Evolutionary conservation across 2,797 vertebrate species (phyloP).

Genomic region (Botia almorhae): DNA sequence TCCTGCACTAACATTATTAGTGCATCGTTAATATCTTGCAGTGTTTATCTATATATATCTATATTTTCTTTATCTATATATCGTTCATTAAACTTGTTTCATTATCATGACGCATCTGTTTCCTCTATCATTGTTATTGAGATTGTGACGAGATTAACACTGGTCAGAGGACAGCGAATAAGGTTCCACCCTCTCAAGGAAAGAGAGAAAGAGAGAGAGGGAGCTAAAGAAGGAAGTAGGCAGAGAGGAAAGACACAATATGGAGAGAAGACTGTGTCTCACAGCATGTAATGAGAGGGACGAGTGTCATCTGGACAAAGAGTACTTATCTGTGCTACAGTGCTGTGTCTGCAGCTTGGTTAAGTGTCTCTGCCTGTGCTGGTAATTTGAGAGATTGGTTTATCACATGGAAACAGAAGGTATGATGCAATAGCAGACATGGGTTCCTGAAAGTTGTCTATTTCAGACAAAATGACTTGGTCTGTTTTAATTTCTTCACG

Average conservation of each 20-base stretch:
- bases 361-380: slow-evolving; percentile 26
- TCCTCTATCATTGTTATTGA: not conserved
- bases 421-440: slow-evolving; percentile 26
- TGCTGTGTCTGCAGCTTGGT: slow-evolving; percentile 54
- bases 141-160: not conserved
- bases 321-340: slow-evolving; percentile 68
- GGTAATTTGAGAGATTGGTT: slow-evolving; percentile 35
- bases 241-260: slow-evolving; percentile 21
- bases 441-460: slow-evolving; percentile 2
- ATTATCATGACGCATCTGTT: not conserved
- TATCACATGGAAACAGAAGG: slow-evolving; percentile 28
- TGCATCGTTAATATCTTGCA: too few relatives aligned
- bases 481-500: not conserved
- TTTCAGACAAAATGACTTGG: not conserved
- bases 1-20: not conserved
- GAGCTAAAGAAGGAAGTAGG: not conserved
- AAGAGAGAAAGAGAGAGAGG: slow-evolving; percentile 6
- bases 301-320: slow-evolving; percentile 66
- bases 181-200: not conserved
- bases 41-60: not conserved
- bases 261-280: slow-evolving; percentile 23
- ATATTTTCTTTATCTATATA: too few relatives aligned
- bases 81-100: not conserved
- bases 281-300: slow-evolving; percentile 58
- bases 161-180: not conserved